Evolutionary conservation across 2,113 vertebrate species (phyloP), one percentile per base, ranked within the genome.

Genomic region (Pseudorasbora parva): DNA sequence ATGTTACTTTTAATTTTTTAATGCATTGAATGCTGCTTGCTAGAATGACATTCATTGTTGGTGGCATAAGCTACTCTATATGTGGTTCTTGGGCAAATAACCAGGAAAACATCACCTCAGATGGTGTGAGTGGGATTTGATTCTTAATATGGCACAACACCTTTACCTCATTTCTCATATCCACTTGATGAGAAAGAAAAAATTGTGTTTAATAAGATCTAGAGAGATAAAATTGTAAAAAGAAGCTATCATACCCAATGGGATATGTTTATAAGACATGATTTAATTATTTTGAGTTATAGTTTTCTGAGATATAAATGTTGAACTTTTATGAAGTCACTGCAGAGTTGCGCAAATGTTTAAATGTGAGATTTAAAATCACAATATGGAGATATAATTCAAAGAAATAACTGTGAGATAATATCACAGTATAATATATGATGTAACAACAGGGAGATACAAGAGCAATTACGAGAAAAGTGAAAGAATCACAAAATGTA

Each of bases 71-170:
- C 81, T 54, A 83, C 71, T 72, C 77, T 88, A 78, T 81, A 77
- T 84, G 69, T 43, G 54, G 51, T 33, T 57, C 41, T 56, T 56
- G 43, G 64, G 49, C 82, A 88, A 66, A 56, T 83, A 81, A 59
- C 27, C 19, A 41, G 64, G 15, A 17, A 84, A 84, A 77, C 68
- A 82, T 83, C 77, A 87, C 79, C 75, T 86, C 73, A 85, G 85
- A 88, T 83, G 84, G 86, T 77, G 86, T 72, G 81, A 83, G 86
- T 87, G 80, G 81, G 81, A 85, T 77, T 82, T 79, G 57, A 76
- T 84, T 77, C 71, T 37, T 66, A 62, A 80, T 77, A 81, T 85
- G 30, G 69, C 86, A 81, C 59, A 76, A 83, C 72, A 72, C 47
- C 14, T 81, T 87, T 59, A 80, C 76, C 81, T 86, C 64, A 82